Conservation (phyloP, 2,113 vertebrate species). For the Aegithalos caudatus region DNA sequence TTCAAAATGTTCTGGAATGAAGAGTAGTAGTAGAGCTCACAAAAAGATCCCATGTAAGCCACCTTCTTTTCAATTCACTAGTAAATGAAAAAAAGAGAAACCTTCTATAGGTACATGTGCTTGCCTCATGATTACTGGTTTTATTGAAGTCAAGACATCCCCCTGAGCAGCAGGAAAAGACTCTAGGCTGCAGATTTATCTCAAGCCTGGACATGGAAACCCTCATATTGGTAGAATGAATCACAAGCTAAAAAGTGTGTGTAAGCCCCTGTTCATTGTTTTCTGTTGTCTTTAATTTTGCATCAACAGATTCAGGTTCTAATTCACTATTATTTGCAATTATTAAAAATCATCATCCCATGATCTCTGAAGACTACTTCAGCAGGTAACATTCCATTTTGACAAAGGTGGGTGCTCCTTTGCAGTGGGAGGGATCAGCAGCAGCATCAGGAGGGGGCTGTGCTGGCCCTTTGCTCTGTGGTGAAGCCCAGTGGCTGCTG, state of each 20-base stretch:
- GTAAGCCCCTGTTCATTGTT: background rate
- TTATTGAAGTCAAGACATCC: background rate
- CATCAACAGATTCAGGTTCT: background rate
- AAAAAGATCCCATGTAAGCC: background rate
- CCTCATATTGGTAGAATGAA: background rate
- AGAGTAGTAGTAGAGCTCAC: background rate
- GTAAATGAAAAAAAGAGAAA: background rate
- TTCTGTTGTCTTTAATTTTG: background rate
- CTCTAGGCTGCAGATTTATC: background rate
- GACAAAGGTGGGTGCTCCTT: background rate
- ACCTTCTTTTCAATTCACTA: background rate
- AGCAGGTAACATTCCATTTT: background rate
- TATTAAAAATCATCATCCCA: background rate
- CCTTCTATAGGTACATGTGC: background rate
- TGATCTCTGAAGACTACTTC: background rate
- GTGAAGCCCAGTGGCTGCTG: background rate
- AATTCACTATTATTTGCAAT: background rate
- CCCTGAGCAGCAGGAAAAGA: background rate
- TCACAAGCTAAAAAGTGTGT: background rate
- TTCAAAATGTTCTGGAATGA: background rate
- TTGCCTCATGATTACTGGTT: background rate
- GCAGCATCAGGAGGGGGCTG: background rate
- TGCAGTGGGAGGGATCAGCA: fast-evolving
- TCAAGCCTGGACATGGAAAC: background rate
- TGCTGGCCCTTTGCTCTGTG: background rate